Conservation (phyloP, 2,888 invertebrate species). For the Sinhomidia bicolor region DNA sequence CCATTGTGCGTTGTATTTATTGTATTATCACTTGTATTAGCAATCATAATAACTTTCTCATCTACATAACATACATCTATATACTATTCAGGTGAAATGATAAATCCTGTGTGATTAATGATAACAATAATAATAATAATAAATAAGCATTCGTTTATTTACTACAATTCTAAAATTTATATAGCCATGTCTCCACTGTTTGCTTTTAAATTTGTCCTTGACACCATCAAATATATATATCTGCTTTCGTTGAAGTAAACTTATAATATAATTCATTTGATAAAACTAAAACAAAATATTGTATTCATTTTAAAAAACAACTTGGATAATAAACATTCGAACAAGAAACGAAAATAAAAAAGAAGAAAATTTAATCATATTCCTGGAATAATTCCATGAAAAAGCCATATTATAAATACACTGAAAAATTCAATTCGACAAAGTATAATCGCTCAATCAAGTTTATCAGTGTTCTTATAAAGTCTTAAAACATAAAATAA, state of each 20-base stretch:
- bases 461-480: background rate
- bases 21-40: slow-evolving; percentile 56
- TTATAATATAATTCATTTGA: background rate
- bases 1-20: slow-evolving; percentile 58
- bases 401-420: background rate
- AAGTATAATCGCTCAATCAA: background rate
- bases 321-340: no score
- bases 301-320: no score
- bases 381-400: background rate
- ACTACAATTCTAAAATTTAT: background rate
- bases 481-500: background rate
- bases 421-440: background rate
- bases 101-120: no score
- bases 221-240: background rate
- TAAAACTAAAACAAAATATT: background rate
- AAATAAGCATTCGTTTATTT: background rate
- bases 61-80: background rate
- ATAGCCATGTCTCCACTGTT: background rate
- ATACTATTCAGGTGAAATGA: background rate
- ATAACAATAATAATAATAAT: no score
- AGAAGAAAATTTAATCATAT: background rate
- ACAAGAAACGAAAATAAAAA: background rate
- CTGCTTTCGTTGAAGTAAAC: background rate
- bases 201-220: background rate
- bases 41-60: background rate